Percentiles rank a stretch among this genome's conserved stretches.
Evolutionary conservation across 2,797 vertebrate species (phyloP).

Genomic region (Delichon dasypus): DNA sequence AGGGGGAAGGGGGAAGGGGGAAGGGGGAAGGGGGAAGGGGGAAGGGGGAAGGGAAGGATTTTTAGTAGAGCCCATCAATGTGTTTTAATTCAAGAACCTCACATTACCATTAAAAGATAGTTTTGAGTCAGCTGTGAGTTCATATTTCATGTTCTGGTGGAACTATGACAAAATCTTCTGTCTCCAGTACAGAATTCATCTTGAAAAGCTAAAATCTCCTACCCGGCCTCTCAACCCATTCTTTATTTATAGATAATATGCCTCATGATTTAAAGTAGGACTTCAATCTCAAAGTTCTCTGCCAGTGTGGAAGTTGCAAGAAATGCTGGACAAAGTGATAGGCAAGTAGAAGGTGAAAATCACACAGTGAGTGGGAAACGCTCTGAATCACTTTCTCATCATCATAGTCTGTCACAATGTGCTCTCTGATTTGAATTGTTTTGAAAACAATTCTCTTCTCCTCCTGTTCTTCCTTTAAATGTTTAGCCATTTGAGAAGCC

Average conservation of each 20-base stretch:
- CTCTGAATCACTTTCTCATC: not conserved
- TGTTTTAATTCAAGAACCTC: not conserved
- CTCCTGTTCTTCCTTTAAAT: not conserved
- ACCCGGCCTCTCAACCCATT: not conserved
- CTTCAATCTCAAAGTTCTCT: not conserved
- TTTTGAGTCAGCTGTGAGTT: not conserved
- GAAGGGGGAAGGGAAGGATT: no score
- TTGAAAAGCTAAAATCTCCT: not conserved
- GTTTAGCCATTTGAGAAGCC: not conserved
- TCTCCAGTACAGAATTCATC: not conserved
- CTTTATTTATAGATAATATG: not conserved
- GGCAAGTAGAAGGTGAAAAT: not conserved
- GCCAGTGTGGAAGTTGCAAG: not conserved
- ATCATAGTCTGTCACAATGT: not conserved
- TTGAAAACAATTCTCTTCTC: not conserved
- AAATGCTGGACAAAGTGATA: not conserved
- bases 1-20: no score
- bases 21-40: no score
- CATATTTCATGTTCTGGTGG: not conserved
- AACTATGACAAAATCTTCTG: not conserved
- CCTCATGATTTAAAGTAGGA: not conserved
- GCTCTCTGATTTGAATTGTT: not conserved
- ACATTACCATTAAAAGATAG: not conserved
- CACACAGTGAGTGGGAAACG: not conserved
- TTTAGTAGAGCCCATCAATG: not conserved